These are phyloP conservation scores for Corythucha ciliata DNA, from an alignment of 2,888 invertebrate species.

Conservation along the genomic window DNA sequence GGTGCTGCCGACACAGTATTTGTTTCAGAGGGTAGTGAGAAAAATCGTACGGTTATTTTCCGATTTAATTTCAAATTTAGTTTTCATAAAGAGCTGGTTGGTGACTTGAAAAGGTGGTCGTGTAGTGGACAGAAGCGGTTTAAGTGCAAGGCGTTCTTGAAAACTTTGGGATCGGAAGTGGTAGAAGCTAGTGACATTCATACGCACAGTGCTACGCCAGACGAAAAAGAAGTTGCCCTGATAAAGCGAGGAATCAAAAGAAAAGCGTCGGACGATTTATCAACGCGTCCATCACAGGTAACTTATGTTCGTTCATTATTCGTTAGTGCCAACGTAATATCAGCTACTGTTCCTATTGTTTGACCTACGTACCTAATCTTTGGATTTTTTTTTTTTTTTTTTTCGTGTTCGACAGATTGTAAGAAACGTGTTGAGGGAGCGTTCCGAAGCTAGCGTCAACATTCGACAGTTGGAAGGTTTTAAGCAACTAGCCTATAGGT, in stretches of 20 bases:
- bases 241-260: slow-evolving; percentile 7
- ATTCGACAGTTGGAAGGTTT: too few species aligned
- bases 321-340: too few species aligned
- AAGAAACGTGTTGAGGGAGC: too few species aligned
- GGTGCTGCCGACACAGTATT: too few species aligned
- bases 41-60: not conserved
- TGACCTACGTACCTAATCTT: too few species aligned
- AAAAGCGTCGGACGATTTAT: slow-evolving; percentile 2
- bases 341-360: too few species aligned
- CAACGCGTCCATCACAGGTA: slow-evolving; percentile 8
- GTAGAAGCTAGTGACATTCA: not conserved
- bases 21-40: not conserved
- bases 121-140: not conserved
- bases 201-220: not conserved
- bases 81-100: not conserved
- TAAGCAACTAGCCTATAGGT: too few species aligned
- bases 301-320: too few species aligned
- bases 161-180: slow-evolving; percentile 6
- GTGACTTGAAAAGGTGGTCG: slow-evolving; percentile 3
- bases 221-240: slow-evolving; percentile 3
- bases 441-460: too few species aligned
- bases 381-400: too few species aligned
- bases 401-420: too few species aligned
- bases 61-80: slow-evolving; percentile 5
- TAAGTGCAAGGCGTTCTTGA: slow-evolving; percentile 6